phyloP scores from a whole-genome alignment of 2,113 vertebrate species.

The Ictalurus furcatus region DNA sequence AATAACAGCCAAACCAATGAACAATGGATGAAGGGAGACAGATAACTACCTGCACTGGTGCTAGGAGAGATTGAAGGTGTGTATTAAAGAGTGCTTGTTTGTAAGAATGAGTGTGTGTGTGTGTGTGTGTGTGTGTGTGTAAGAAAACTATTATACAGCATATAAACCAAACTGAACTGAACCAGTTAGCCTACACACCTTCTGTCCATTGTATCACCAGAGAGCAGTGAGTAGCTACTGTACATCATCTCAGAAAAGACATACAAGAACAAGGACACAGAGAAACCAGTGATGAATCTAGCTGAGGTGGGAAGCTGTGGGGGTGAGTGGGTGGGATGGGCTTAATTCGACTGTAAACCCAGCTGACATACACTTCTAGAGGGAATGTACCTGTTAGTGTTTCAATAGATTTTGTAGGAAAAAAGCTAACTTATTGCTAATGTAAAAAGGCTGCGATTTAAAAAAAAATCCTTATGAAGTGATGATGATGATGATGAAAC shows the following conservation, averaged over 20 bases:
- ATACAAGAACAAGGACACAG: slow-evolving; percentile 40
- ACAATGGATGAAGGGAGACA: slow-evolving; percentile 57
- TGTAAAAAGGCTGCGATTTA: slow-evolving; percentile 67
- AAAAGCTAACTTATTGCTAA: slow-evolving; percentile 67
- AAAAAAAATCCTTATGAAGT: slow-evolving; percentile 57
- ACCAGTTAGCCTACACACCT: slow-evolving; percentile 41
- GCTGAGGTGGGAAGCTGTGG: not conserved
- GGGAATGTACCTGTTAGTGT: slow-evolving; percentile 75
- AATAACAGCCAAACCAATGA: slow-evolving; percentile 74
- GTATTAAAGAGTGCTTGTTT: not conserved
- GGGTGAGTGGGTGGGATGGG: slow-evolving; percentile 4
- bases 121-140: slow-evolving; percentile 33
- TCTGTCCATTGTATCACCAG: slow-evolving; percentile 37
- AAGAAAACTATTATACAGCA: slow-evolving; percentile 52
- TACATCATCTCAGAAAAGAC: not conserved
- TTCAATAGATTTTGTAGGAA: slow-evolving; percentile 72
- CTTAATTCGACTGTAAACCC: slow-evolving; percentile 53
- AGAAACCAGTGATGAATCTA: slow-evolving; percentile 52
- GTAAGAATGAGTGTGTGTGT: not conserved
- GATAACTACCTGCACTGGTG: slow-evolving; percentile 44
- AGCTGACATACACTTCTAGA: slow-evolving; percentile 65
- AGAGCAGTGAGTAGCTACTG: slow-evolving; percentile 28
- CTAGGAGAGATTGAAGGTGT: slow-evolving; percentile 39
- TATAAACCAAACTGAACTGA: slow-evolving; percentile 59
- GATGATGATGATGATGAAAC: slow-evolving; percentile 67